These are phyloP conservation scores for Probaryconus sp. DNA, from an alignment of 1,140 invertebrate species.

Conservation along the genomic window DNA sequence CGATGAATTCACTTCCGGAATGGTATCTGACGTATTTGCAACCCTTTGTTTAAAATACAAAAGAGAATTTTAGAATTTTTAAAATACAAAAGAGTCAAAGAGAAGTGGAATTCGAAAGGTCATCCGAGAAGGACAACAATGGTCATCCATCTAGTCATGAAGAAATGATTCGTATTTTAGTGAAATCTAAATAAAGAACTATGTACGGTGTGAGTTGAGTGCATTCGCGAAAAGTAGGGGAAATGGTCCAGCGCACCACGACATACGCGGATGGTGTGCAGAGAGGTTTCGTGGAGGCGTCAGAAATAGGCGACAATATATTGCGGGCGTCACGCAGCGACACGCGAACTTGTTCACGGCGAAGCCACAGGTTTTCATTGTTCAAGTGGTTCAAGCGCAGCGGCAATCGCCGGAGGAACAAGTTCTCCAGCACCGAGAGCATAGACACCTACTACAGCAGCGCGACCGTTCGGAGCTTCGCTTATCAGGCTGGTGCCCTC, in stretches of 20 bases:
- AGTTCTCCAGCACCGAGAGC: conserved; percentile 78
- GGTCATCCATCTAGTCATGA: conserved; percentile 1
- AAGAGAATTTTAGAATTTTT: too few species aligned
- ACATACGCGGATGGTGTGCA: conserved; percentile 58
- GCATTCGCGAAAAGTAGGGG: conserved; percentile 34
- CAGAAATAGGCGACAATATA: conserved; percentile 52
- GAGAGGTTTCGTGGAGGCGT: conserved; percentile 46
- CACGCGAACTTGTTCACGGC: conserved; percentile 33
- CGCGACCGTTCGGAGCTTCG: conserved; percentile 84
- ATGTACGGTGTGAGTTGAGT: conserved; percentile 43
- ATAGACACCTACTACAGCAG: conserved; percentile 82
- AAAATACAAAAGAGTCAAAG: too few species aligned
- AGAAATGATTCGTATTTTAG: conserved; percentile 45
- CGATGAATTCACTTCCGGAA: too few species aligned
- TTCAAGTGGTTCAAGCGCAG: conserved; percentile 73
- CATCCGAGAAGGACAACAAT: too few species aligned
- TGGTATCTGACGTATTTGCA: too few species aligned
- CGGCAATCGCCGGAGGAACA: conserved; percentile 30
- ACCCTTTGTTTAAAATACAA: too few species aligned
- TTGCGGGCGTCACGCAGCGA: conserved; percentile 9
- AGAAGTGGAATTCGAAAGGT: too few species aligned
- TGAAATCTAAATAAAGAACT: conserved; percentile 70
- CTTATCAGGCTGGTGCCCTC: conserved; percentile 78
- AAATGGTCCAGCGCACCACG: conserved; percentile 68
- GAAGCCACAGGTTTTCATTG: conserved; percentile 66